These are phyloP conservation scores for Cephus pygmeus DNA, from an alignment of 2,888 invertebrate species.

Conservation along the genomic window DNA sequence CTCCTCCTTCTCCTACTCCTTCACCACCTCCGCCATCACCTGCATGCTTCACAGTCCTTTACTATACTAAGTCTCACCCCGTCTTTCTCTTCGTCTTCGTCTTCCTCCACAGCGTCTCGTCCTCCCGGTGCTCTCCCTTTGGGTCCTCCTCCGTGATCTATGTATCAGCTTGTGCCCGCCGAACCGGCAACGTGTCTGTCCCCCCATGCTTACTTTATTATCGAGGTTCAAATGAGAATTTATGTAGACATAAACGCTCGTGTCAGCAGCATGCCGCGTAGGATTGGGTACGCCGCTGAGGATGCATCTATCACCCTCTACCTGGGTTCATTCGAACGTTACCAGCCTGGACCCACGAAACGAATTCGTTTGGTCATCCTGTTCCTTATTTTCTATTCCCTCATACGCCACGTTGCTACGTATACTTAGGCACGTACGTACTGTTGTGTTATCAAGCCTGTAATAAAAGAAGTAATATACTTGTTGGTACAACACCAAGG, in stretches of 20 bases:
- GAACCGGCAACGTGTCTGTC: slow-evolving; percentile 48
- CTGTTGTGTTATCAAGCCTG: not conserved
- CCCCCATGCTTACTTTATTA: slow-evolving; percentile 59
- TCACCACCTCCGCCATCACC: slow-evolving; percentile 9
- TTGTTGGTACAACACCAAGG: not conserved
- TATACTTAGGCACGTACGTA: not conserved
- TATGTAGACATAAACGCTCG: slow-evolving; percentile 61
- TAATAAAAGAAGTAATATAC: not conserved
- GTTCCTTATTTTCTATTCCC: not conserved
- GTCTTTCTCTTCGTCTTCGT: slow-evolving; percentile 12
- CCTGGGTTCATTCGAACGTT: slow-evolving; percentile 3
- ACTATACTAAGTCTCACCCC: slow-evolving; percentile 8
- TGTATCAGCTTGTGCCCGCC: slow-evolving; percentile 48
- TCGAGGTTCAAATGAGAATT: slow-evolving; percentile 62
- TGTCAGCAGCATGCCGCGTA: slow-evolving; percentile 54
- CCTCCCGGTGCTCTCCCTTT: slow-evolving; percentile 14
- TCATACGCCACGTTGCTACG: not conserved
- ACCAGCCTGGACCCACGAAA: not conserved
- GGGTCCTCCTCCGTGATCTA: slow-evolving; percentile 44
- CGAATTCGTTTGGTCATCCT: not conserved
- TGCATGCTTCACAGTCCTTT: slow-evolving; percentile 10
- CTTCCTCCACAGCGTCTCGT: slow-evolving; percentile 25
- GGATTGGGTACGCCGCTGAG: slow-evolving; percentile 42
- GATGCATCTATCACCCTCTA: slow-evolving; percentile 48
- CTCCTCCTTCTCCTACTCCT: slow-evolving; percentile 21